Evolutionary conservation across 2,797 vertebrate genomes (phyloP).

Genomic region (Hipposideros larvatus): DNA sequence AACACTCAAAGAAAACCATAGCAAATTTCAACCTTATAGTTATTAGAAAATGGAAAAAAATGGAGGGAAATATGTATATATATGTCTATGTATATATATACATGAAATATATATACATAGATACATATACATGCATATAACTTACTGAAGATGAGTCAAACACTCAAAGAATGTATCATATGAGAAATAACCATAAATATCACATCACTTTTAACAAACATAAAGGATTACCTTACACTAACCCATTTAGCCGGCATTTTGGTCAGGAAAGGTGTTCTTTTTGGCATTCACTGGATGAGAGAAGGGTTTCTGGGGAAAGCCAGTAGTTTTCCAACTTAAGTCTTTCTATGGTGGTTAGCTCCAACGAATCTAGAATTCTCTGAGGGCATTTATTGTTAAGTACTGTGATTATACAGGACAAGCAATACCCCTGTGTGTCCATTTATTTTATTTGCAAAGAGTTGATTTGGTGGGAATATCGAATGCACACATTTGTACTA

Average conservation of each 20-base stretch:
- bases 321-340: not conserved
- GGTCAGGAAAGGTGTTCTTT: not conserved
- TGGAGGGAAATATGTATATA: not conserved
- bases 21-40: not conserved
- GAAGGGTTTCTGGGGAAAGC: not conserved
- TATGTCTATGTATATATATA: not conserved
- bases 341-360: not conserved
- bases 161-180: conserved; percentile 29
- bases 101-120: not conserved
- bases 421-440: not conserved
- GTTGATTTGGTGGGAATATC: not conserved
- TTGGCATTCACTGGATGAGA: not conserved
- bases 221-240: not conserved
- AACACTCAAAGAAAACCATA: conserved; percentile 33
- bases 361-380: not conserved
- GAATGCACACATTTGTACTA: not conserved
- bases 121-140: not conserved
- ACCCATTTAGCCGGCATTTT: conserved; percentile 46
- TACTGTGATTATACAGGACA: not conserved
- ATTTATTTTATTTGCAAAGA: conserved; percentile 12
- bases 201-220: not conserved
- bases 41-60: conserved; percentile 49
- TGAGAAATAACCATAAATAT: conserved; percentile 35
- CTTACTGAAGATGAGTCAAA: conserved; percentile 43
- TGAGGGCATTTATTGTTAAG: not conserved